Evolutionary conservation across 2,113 vertebrate genomes (phyloP), one percentile per base, ranked within the genome.

Genomic region (Vidua macroura): DNA sequence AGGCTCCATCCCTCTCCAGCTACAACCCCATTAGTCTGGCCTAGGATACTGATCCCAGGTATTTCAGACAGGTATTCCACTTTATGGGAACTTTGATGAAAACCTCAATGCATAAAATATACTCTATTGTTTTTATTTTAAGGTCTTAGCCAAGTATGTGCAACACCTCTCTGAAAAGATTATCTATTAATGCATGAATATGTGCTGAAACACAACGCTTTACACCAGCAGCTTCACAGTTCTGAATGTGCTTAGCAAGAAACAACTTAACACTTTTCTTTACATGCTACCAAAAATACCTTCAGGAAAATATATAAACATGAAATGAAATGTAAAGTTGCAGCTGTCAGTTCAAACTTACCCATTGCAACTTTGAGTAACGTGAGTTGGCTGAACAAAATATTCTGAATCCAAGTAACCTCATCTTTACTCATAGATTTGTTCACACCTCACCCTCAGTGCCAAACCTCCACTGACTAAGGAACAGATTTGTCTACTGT

Each of bases 261-360:
- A 95, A 72, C 78, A 95, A 93, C 69, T 51, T 91, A 91, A 95
- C 58, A 83, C 67, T 92, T 93, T 93, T 96, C 95, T 96, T 96
- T 97, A 97, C 74, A 72, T 39, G 56, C 56, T 82, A 77, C 84
- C 59, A 76, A 87, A 97, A 97, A 97, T 95, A 96, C 59, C 93
- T 94, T 83, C 72, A 83, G 86, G 63, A 90, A 95, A 94, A 96
- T 90, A 90, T 51, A 93, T 88, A 95, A 95, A 95, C 93, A 91
- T 91, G 94, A 95, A 96, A 94, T 41, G 48, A 97, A 93, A 96
- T 88, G 87, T 41, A 94, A 96, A 95, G 95, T 80, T 92, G 83
- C 86, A 96, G 91, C 93, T 96, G 81, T 81, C 95, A 94, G 70
- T 95, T 96, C 67, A 81, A 90, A 88, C 83, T 82, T 90, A 80